Evolutionary conservation across 2,113 vertebrate genomes (phyloP).

Genomic region (Rana temporaria): DNA sequence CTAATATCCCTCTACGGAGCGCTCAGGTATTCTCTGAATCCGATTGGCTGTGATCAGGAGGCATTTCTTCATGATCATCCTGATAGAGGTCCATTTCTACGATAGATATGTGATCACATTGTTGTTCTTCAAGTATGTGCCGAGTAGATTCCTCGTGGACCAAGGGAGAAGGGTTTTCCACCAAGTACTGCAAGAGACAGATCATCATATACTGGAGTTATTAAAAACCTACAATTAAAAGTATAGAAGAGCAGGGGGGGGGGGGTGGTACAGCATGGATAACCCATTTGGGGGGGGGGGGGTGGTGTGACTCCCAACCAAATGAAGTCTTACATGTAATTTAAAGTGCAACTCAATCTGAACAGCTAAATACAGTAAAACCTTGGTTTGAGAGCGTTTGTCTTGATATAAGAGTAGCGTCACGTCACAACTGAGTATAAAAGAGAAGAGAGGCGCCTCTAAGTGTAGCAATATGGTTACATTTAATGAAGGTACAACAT

Average conservation of each 20-base stretch:
- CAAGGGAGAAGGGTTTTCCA: neutral
- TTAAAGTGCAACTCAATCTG: too few relatives aligned
- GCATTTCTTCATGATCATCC: neutral
- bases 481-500: too few relatives aligned
- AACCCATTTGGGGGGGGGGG: neutral
- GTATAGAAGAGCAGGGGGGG: neutral
- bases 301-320: neutral
- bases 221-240: neutral
- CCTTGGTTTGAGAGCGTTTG: too few relatives aligned
- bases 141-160: neutral
- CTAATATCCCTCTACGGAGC: too few relatives aligned
- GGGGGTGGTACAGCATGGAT: neutral
- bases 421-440: too few relatives aligned
- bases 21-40: slow-evolving; percentile 26
- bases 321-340: too few relatives aligned
- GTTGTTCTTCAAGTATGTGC: neutral
- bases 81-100: neutral
- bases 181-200: slow-evolving; percentile 21
- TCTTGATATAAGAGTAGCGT: too few relatives aligned
- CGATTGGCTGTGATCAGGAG: neutral
- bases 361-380: too few relatives aligned
- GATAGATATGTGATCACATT: neutral
- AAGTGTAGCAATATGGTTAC: too few relatives aligned
- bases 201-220: neutral
- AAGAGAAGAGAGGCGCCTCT: too few relatives aligned